Evolutionary conservation across 92 coral and sea anemone species (phyloP), one percentile per base, ranked within the genome.

Genomic region (Zoanthus gigantus): DNA sequence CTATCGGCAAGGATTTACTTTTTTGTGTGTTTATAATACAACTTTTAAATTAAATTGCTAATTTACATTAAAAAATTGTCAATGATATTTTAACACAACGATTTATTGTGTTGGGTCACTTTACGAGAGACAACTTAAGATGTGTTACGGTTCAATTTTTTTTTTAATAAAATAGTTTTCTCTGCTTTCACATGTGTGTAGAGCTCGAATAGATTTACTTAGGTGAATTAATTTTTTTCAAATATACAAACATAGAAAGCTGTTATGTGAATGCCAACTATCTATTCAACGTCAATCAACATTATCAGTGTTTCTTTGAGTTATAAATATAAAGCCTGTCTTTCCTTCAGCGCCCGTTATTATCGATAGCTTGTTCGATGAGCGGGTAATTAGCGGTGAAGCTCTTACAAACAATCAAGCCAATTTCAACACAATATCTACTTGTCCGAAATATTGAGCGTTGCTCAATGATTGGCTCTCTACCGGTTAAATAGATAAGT

Each of bases 371-470:
- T 84, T 91, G 42, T 2, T 92, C 86, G 94, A 86, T 85, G 74
- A 83, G 90, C 94, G 92, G 90, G 89, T 93, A 88, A 95, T 93
- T 94, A 86, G 94, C 90, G 83, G 88, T 91, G 92, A 87, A 83
- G 65, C 52, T 77, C 89, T 90, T 90, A 93, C 96, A 95, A 95
- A 95, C 98, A 93, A 90, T 89, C 89, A 82, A 77, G 58, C 77
- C 92, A 89, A 90, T 95, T 91, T 95, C 87, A 93, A 90, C 88
- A 93, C 96, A 95, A 95, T 93, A 95, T 93, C 93, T 67, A 77
- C 77, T 87, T 94, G 92, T 93, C 93, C 89, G 65, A 81, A 95
- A 94, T 91, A 93, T 90, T 88, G 92, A 84, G 81, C 72, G 50
- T 77, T 73, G 78, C 13, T 18, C 72, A 32, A 68, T 88, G 92